Evolutionary conservation across 1,140 invertebrate species (phyloP).

Genomic region (Aphaenogaster ashmeadi): DNA sequence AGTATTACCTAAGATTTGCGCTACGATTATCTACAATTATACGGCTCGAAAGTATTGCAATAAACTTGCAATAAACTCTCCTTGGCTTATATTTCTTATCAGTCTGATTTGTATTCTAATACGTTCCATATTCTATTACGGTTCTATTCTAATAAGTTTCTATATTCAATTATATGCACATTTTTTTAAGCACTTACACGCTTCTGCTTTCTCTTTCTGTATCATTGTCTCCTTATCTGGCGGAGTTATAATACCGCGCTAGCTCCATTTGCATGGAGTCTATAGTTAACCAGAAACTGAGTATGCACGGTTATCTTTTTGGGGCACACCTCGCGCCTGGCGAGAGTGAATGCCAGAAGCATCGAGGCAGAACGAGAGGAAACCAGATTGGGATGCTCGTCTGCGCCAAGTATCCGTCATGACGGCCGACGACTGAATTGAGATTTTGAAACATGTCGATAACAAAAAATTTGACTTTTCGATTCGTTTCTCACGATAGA

Average conservation of each 20-base stretch:
- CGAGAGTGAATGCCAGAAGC: slow-evolving; percentile 58
- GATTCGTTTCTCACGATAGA: not conserved
- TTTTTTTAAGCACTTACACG: slow-evolving; percentile 15
- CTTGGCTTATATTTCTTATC: not conserved
- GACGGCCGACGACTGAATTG: slow-evolving; percentile 16
- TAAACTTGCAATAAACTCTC: not conserved
- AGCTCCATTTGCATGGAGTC: slow-evolving; percentile 66
- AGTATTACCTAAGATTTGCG: not conserved
- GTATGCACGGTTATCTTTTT: slow-evolving; percentile 81
- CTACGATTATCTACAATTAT: not conserved
- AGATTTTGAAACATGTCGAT: slow-evolving; percentile 27
- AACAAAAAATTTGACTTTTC: not conserved
- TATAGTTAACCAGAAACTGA: slow-evolving; percentile 74
- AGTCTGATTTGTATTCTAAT: not conserved
- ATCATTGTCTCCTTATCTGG: slow-evolving; percentile 57
- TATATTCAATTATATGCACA: not conserved
- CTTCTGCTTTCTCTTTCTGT: slow-evolving; percentile 14
- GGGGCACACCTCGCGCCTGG: slow-evolving; percentile 65
- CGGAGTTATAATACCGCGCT: slow-evolving; percentile 59
- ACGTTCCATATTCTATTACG: not conserved
- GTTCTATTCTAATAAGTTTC: not conserved
- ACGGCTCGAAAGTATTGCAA: not conserved
- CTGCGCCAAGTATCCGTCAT: slow-evolving; percentile 20
- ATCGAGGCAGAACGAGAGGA: slow-evolving; percentile 52
- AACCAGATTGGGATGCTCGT: slow-evolving; percentile 46